Conservation (phyloP, 2,113 vertebrate genomes). For the Prunella fulvescens region DNA sequence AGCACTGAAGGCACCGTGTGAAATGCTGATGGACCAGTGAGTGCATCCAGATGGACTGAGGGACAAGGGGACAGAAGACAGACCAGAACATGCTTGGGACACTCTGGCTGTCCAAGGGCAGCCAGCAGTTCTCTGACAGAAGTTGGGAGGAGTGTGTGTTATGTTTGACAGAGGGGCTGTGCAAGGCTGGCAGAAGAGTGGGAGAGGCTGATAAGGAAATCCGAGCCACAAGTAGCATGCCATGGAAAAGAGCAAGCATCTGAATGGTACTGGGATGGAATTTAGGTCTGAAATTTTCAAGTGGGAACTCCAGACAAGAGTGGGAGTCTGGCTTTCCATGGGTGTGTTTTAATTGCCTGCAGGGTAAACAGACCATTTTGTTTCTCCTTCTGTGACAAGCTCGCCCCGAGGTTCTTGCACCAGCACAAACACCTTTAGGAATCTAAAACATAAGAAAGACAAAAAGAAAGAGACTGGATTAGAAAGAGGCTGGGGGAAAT, state of each 20-base stretch:
- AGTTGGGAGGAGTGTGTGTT: not conserved
- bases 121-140: not conserved
- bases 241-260: slow-evolving; percentile 37
- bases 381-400: slow-evolving; percentile 79
- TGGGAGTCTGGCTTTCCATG: slow-evolving; percentile 31
- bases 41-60: not conserved
- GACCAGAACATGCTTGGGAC: not conserved
- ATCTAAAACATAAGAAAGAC: slow-evolving; percentile 86
- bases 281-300: slow-evolving; percentile 36
- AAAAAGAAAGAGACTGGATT: slow-evolving; percentile 48
- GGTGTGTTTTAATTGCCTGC: slow-evolving; percentile 51
- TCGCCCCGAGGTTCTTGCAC: slow-evolving; percentile 82
- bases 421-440: slow-evolving; percentile 86
- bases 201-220: not conserved
- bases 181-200: not conserved
- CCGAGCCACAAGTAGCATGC: slow-evolving; percentile 53
- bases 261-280: slow-evolving; percentile 12
- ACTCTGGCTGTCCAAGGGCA: not conserved
- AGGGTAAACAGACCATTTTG: slow-evolving; percentile 64
- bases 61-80: not conserved
- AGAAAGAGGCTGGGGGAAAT: not conserved
- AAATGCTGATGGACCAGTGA: not conserved
- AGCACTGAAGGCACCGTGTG: slow-evolving; percentile 67
- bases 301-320: slow-evolving; percentile 45
- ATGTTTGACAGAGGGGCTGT: not conserved